Evolutionary conservation across 2,888 invertebrate genomes (phyloP).

Genomic region (Volucella inflata): DNA sequence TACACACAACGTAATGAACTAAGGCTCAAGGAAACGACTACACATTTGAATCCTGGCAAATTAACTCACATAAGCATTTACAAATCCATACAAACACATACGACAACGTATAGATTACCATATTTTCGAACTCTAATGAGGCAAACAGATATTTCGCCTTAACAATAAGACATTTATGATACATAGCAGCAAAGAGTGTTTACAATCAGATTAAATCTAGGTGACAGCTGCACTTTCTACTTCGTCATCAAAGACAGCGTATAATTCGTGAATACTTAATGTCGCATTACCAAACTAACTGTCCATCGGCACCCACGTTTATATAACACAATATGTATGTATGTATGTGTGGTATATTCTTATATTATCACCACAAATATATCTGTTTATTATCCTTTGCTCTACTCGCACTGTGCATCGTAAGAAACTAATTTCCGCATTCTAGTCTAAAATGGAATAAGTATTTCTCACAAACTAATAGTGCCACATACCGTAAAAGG

Average conservation of each 20-base stretch:
- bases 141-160: constrained; percentile 11
- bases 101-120: neutral
- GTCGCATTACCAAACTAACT: constrained; percentile 43
- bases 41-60: neutral
- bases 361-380: no score
- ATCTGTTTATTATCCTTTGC: no score
- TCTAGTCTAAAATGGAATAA: constrained; percentile 31
- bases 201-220: constrained; percentile 11
- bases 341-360: neutral
- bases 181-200: neutral
- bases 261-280: constrained; percentile 45
- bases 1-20: neutral
- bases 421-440: constrained; percentile 40
- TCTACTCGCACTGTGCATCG: no score
- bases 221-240: constrained; percentile 10
- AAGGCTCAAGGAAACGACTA: neutral
- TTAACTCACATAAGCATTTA: neutral
- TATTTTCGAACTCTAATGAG: constrained; percentile 30
- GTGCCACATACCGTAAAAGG: constrained; percentile 24
- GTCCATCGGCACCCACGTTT: neutral
- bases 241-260: constrained; percentile 21
- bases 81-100: neutral
- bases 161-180: constrained; percentile 37
- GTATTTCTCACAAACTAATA: constrained; percentile 22
- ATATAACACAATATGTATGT: neutral